phyloP scores from a whole-genome alignment of 2,797 vertebrate species.

The Mallotus villosus region DNA sequence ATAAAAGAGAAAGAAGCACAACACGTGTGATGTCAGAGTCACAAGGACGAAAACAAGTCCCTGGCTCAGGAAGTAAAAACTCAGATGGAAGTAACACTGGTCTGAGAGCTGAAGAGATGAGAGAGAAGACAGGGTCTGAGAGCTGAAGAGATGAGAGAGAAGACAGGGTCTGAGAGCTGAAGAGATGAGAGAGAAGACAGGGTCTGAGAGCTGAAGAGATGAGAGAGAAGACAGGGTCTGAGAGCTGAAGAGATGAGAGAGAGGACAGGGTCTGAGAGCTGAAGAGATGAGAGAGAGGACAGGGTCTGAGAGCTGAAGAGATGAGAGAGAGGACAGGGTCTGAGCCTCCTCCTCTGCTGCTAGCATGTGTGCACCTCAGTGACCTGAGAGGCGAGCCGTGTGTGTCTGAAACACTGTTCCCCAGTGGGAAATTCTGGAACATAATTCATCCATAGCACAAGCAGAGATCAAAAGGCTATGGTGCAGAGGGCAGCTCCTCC shows the following conservation, averaged over 20 bases:
- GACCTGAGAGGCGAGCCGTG: slow-evolving; percentile 63
- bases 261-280: slow-evolving; percentile 17
- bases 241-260: slow-evolving; percentile 22
- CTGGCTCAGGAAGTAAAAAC: background rate
- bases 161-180: slow-evolving; percentile 12
- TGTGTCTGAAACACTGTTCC: slow-evolving; percentile 66
- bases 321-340: slow-evolving; percentile 26
- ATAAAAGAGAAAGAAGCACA: background rate
- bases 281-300: slow-evolving; percentile 24
- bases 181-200: slow-evolving; percentile 23
- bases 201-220: slow-evolving; percentile 6
- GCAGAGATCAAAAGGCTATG: slow-evolving; percentile 75
- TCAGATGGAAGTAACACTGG: background rate
- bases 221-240: slow-evolving; percentile 23
- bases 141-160: slow-evolving; percentile 20
- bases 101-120: background rate
- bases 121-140: slow-evolving; percentile 26
- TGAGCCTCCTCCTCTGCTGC: slow-evolving; percentile 40
- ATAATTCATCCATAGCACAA: slow-evolving; percentile 77
- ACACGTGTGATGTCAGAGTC: no score
- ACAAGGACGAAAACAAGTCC: background rate
- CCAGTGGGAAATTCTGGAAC: slow-evolving; percentile 76
- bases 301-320: background rate
- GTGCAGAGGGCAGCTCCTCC: slow-evolving; percentile 64
- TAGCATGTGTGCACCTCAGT: slow-evolving; percentile 60